Conservation (phyloP, 1,140 invertebrate species). For the Eulimnadia texana region DNA sequence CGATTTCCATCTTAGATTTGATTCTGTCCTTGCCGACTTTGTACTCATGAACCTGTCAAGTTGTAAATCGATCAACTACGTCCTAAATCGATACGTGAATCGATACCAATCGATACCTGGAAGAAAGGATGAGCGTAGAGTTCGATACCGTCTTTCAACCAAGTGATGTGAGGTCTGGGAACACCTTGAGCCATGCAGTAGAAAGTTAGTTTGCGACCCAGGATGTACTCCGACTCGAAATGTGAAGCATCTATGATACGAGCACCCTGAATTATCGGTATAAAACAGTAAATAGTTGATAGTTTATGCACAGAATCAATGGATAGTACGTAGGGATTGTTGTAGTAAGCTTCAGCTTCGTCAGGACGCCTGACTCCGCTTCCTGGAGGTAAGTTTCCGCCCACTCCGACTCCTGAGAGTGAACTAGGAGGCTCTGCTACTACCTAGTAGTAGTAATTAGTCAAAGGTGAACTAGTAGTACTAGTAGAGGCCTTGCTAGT, state of each 20-base stretch:
- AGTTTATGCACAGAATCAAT: background rate
- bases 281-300: constrained; percentile 7
- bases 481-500: too few relatives aligned
- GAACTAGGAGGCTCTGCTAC: background rate
- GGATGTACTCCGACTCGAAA: constrained; percentile 42
- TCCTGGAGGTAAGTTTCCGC: background rate
- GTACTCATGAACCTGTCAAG: constrained; percentile 36
- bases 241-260: constrained; percentile 39
- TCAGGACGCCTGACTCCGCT: constrained; percentile 37
- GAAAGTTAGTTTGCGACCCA: constrained; percentile 42
- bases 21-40: constrained; percentile 30
- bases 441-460: background rate
- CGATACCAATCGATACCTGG: constrained; percentile 28
- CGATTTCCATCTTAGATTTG: constrained; percentile 43
- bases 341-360: constrained; percentile 73
- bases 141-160: constrained; percentile 43
- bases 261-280: constrained; percentile 32
- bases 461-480: too few relatives aligned
- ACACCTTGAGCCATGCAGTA: constrained; percentile 39
- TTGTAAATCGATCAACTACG: constrained; percentile 1
- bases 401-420: constrained; percentile 10
- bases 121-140: constrained; percentile 39
- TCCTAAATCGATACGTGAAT: background rate
- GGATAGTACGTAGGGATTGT: constrained; percentile 55
- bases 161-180: constrained; percentile 38